A percentile compares a stretch with the other conserved stretches of the same genome.
phyloP scores from a whole-genome alignment of 2,888 invertebrate genomes.

The Volucella zonaria region DNA sequence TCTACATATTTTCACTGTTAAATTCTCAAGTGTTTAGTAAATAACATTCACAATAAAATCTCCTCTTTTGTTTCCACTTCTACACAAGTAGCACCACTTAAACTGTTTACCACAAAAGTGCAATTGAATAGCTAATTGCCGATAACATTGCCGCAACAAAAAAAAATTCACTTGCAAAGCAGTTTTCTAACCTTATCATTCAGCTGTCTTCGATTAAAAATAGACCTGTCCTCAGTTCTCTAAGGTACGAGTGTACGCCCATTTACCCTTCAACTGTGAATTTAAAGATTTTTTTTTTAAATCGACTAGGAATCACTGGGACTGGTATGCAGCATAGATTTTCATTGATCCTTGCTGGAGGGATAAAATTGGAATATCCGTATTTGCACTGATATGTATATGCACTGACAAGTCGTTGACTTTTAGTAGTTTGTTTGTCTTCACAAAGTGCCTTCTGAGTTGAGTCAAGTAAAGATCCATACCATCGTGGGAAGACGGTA shows the following conservation, averaged over 20 bases:
- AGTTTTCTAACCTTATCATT: background rate
- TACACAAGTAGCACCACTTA: background rate
- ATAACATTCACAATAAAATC: background rate
- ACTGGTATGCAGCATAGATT: background rate
- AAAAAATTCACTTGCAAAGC: background rate
- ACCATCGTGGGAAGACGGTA: slow-evolving; percentile 48
- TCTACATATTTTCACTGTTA: no score
- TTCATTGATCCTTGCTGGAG: slow-evolving; percentile 18
- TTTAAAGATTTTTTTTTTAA: background rate
- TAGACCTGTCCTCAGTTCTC: background rate
- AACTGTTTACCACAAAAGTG: slow-evolving; percentile 12
- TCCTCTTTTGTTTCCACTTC: background rate
- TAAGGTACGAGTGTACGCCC: slow-evolving; percentile 10
- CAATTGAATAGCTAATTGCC: slow-evolving; percentile 47
- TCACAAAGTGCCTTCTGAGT: slow-evolving; percentile 55
- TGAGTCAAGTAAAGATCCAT: slow-evolving; percentile 39
- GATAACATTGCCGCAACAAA: slow-evolving; percentile 24
- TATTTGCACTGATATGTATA: slow-evolving; percentile 45
- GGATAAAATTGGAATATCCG: slow-evolving; percentile 23
- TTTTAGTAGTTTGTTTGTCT: slow-evolving; percentile 71
- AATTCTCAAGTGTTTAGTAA: background rate
- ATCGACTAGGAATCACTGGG: background rate
- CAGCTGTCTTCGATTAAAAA: no score
- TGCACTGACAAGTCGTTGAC: slow-evolving; percentile 65
- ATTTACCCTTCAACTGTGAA: background rate